Evolutionary conservation across 2,797 vertebrate genomes (phyloP).

Genomic region (Acipenser oxyrinchus): DNA sequence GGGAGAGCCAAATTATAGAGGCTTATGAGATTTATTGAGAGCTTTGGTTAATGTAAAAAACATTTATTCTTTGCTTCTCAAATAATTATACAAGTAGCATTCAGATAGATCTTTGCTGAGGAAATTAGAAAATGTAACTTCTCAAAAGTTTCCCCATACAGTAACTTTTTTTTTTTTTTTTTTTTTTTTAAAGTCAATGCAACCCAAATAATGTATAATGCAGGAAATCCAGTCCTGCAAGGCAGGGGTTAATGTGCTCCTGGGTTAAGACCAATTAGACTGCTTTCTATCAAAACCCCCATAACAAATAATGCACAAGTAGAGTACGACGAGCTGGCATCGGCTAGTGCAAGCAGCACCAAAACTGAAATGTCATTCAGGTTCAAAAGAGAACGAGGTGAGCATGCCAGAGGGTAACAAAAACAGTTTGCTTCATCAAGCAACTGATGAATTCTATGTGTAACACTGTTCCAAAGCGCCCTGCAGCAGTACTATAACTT

Average conservation of each 20-base stretch:
- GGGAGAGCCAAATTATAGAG: no score
- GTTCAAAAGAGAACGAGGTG: conserved; percentile 1
- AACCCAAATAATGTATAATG: conserved; percentile 34
- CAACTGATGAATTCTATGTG: not conserved
- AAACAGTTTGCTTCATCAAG: not conserved
- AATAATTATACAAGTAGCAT: no score
- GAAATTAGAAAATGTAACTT: conserved; percentile 5
- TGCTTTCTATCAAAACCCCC: not conserved
- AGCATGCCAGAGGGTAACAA: conserved; percentile 4
- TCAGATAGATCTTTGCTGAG: no score
- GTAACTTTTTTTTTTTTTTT: conserved; percentile 11
- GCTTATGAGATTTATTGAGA: no score
- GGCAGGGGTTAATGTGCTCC: no score
- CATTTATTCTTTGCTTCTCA: no score
- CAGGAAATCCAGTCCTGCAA: conserved; percentile 28
- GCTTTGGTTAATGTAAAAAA: no score
- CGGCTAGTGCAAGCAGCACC: no score
- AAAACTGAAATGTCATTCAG: not conserved
- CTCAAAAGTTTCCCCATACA: not conserved
- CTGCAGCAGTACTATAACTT: conserved; percentile 25
- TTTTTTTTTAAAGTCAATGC: not conserved
- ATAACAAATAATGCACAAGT: not conserved
- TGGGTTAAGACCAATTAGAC: no score
- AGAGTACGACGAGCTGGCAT: not conserved
- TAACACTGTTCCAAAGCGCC: not conserved